phyloP scores from a whole-genome alignment of 2,113 vertebrate genomes.

The Puffinus mauretanicus region DNA sequence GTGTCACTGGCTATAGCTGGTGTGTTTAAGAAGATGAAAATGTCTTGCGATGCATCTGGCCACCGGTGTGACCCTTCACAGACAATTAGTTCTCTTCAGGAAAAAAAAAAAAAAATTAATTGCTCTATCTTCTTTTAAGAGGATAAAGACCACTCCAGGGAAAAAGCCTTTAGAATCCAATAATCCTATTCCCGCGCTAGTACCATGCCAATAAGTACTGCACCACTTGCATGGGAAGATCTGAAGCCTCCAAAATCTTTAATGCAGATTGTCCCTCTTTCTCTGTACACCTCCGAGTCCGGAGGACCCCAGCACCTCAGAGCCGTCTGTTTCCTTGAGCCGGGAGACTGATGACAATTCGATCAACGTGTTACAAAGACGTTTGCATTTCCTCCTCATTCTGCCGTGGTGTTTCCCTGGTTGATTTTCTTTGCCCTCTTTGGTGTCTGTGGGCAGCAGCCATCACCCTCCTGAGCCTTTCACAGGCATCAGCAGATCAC shows the following conservation, averaged over 20 bases:
- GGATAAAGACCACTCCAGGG: conserved; percentile 49
- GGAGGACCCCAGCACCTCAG: neutral
- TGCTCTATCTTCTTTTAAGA: conserved; percentile 55
- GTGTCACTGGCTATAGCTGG: neutral
- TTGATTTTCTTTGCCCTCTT: neutral
- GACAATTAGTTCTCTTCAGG: conserved; percentile 23
- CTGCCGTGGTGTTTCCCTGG: neutral
- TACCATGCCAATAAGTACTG: neutral
- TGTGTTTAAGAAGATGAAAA: conserved; percentile 12
- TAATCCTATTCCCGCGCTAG: neutral
- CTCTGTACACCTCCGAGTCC: neutral
- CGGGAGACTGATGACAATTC: neutral
- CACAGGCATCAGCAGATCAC: fast-evolving
- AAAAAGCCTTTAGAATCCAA: conserved; percentile 48
- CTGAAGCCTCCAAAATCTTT: neutral
- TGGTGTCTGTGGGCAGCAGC: neutral
- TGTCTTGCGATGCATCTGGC: conserved; percentile 14
- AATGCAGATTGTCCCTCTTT: neutral
- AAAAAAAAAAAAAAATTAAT: neutral
- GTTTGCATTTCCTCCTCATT: neutral
- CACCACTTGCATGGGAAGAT: neutral
- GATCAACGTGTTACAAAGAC: neutral
- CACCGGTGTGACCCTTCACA: neutral
- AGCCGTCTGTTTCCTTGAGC: neutral
- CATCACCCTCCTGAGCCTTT: neutral